A percentile compares a stretch with the other conserved stretches of the same genome.
Evolutionary conservation across 2,113 vertebrate species (phyloP).

Genomic region (Myrmecophaga tridactyla): DNA sequence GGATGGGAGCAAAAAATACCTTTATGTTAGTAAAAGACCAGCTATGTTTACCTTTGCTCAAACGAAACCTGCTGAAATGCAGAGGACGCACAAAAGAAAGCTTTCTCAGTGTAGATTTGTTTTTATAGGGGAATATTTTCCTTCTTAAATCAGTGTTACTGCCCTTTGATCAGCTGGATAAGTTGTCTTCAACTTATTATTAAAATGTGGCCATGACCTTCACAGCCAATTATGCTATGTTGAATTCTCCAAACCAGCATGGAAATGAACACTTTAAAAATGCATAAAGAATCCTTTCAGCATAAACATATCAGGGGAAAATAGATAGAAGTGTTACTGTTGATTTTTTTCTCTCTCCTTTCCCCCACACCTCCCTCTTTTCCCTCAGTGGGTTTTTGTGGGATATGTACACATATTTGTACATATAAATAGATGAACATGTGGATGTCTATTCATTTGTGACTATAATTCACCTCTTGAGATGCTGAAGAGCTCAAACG

Average conservation of each 20-base stretch:
- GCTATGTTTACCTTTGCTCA: not conserved
- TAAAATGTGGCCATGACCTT: conserved; percentile 53
- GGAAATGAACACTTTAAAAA: not conserved
- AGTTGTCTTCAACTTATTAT: not conserved
- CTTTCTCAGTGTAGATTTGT: not conserved
- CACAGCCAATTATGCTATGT: conserved; percentile 24
- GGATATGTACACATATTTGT: not conserved
- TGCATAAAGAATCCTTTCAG: not conserved
- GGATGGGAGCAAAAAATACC: not conserved
- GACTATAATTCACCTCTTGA: not conserved
- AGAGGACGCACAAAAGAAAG: not conserved
- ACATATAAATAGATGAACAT: too few species aligned
- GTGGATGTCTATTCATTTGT: not conserved
- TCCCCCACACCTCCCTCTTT: not conserved
- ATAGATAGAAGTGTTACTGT: not conserved
- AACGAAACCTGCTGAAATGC: not conserved
- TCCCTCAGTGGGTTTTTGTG: not conserved
- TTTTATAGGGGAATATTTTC: not conserved
- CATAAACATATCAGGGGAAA: not conserved
- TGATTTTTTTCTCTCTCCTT: not conserved
- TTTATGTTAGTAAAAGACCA: not conserved
- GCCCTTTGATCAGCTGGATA: conserved; percentile 19
- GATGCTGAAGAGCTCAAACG: not conserved
- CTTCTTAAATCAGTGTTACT: not conserved
- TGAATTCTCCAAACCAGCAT: not conserved